Conservation (phyloP, 2,888 invertebrate species). For the Anticlea derivata region DNA sequence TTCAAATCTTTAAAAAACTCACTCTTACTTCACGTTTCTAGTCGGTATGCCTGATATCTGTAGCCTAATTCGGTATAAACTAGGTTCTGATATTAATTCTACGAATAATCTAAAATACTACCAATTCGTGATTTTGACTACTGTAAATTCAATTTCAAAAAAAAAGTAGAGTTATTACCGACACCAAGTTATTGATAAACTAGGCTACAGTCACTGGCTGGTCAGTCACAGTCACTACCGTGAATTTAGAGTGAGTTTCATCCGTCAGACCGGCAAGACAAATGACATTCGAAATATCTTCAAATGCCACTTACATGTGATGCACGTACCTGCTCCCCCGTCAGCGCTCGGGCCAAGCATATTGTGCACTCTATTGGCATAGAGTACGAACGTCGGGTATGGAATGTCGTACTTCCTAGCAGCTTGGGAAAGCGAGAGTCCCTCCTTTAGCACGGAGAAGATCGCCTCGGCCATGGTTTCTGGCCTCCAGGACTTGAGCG, state of each 20-base stretch:
- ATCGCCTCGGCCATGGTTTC: slow-evolving; percentile 98
- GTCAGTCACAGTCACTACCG: slow-evolving; percentile 11
- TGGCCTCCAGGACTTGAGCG: slow-evolving; percentile 96
- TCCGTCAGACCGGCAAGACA: slow-evolving; percentile 30
- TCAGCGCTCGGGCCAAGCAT: slow-evolving; percentile 97
- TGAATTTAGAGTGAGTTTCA: slow-evolving; percentile 25
- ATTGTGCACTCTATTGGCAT: slow-evolving; percentile 96
- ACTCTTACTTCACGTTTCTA: slow-evolving; percentile 24
- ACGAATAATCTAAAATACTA: not conserved
- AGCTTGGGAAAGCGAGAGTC: slow-evolving; percentile 94
- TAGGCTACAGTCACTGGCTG: not conserved
- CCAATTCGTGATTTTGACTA: not conserved
- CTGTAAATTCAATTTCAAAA: not conserved
- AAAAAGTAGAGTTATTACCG: not conserved
- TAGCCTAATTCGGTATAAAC: not conserved
- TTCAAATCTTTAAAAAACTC: slow-evolving; percentile 23
- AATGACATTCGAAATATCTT: slow-evolving; percentile 27
- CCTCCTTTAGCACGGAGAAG: slow-evolving; percentile 95
- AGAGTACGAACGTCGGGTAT: slow-evolving; percentile 96
- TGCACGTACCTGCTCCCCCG: slow-evolving; percentile 91
- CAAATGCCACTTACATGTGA: slow-evolving; percentile 31
- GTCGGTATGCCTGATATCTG: slow-evolving; percentile 4
- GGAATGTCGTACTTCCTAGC: slow-evolving; percentile 97
- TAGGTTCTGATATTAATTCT: not conserved
- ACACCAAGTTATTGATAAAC: not conserved